Base-by-base conservation (phyloP, 2,888 invertebrate species). In the Lepidonotus clava region DNA sequence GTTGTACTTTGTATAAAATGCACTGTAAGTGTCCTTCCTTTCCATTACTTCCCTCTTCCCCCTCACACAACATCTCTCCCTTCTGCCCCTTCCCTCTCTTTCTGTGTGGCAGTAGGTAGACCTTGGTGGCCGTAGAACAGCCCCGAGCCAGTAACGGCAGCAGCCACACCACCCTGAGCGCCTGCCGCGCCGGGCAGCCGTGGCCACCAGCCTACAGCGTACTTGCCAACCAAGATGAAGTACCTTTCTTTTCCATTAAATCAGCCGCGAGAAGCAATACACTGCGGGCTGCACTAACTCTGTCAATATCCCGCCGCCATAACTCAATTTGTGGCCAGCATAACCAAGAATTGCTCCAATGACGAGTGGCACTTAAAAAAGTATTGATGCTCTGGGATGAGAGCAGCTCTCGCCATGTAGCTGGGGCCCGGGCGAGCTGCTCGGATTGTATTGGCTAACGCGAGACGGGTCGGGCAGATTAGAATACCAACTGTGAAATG, bases 281-380 rank as follows among this genome's bases (percentile, higher is more conserved):
- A 80, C 46, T 80, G 80, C 32, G 11, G 80, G 80, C 80, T 80
- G 34, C 80, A 80, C 80, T 80, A 80, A 80, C 80, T 80, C 80
- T 80, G 80, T 80, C 80, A 80, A 80, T 80, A 80, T 80, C 51
- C 80, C 80, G 24, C 28, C 80, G 41, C 80, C 80, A 80, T 80
- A 80, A 80, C 80, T 80, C 80, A 80, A 80, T 80, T 80, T 80
- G 80, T 46, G 80, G 80, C 80, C 4, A 80, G 80, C 80, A 80
- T 80, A 80, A 80, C 80, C 80, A 80, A 80, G 80, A 80, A 80
- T 80, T 80, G 41, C 80, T 80, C 80, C 80, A 80, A 80, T 80
- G 80, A 80, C 80, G 80, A 80, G 80, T 80, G 80, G 80, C 80
- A 80, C 80, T 80, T 80, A 80, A 80, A 80, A 80, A 80, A 80